A percentile compares a stretch with the other conserved stretches of the same genome.
Evolutionary conservation across 2,888 invertebrate species (phyloP).

Genomic region (Neoaliturus tenellus): DNA sequence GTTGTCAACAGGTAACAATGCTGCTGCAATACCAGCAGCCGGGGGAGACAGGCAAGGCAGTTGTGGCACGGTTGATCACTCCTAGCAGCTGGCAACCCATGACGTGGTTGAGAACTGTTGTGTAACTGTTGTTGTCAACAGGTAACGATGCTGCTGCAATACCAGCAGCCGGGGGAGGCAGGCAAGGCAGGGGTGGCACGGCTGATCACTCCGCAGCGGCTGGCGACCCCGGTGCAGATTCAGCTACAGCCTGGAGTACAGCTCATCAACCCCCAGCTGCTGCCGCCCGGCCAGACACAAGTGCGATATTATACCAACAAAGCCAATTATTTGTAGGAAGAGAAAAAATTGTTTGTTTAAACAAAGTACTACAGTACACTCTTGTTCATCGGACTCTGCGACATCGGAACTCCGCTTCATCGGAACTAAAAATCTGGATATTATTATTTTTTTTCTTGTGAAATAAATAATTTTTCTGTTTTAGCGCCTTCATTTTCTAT

Average conservation of each 20-base stretch:
- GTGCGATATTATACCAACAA: no score
- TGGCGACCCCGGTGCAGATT: constrained; percentile 15
- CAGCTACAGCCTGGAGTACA: constrained; percentile 56
- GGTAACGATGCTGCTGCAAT: constrained; percentile 45
- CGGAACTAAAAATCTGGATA: no score
- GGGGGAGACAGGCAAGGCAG: background rate
- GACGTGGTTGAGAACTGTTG: background rate
- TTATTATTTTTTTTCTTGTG: no score
- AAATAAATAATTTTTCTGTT: no score
- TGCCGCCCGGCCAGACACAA: constrained; percentile 29
- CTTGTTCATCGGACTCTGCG: no score
- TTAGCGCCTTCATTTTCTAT: no score
- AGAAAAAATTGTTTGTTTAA: no score
- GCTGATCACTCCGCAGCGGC: constrained; percentile 65
- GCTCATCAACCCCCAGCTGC: constrained; percentile 47
- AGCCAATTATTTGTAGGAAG: no score
- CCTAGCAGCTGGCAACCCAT: constrained; percentile 65
- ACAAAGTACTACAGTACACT: no score
- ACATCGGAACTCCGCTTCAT: no score
- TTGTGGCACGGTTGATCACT: constrained; percentile 59
- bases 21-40: constrained; percentile 47
- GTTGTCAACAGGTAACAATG: constrained; percentile 29
- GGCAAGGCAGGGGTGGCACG: background rate
- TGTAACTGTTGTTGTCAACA: background rate
- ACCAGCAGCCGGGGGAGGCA: constrained; percentile 32